Evolutionary conservation across 1,140 invertebrate genomes (phyloP).

Genomic region (Nasonia giraulti): DNA sequence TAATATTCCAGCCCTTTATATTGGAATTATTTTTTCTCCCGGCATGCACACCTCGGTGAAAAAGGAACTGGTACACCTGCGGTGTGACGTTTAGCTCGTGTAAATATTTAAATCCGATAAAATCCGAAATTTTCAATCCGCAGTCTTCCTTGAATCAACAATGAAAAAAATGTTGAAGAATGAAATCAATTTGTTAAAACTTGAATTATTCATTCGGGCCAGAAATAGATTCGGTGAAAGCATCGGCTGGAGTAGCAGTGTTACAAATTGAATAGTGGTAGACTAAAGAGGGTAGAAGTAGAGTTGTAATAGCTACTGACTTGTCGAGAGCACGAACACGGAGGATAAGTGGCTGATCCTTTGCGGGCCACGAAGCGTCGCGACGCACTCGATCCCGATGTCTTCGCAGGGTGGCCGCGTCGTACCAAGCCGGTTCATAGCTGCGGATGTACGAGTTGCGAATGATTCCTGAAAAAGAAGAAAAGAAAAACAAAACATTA

Average conservation of each 20-base stretch:
- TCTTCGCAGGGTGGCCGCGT: constrained; percentile 68
- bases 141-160: too few species aligned
- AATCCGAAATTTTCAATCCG: too few species aligned
- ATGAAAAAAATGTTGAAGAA: too few species aligned
- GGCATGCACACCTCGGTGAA: too few species aligned
- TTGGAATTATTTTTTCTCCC: too few species aligned
- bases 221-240: background rate
- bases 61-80: too few species aligned
- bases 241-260: background rate
- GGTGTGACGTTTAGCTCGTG: too few species aligned
- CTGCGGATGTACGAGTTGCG: constrained; percentile 75
- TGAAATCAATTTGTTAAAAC: too few species aligned
- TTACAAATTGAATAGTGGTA: background rate
- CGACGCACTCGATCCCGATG: constrained; percentile 71
- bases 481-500: too few species aligned
- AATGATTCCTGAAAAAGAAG: constrained; percentile 67
- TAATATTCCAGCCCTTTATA: too few species aligned
- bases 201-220: too few species aligned
- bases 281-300: background rate
- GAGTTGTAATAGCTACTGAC: constrained; percentile 62
- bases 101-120: too few species aligned
- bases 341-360: constrained; percentile 67
- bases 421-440: constrained; percentile 76
- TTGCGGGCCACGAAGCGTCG: constrained; percentile 61
- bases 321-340: constrained; percentile 72